A percentile compares a stretch with the other conserved stretches of the same genome.
Conservation (phyloP, 2,797 vertebrate species). For the Acanthurus leucopareius region DNA sequence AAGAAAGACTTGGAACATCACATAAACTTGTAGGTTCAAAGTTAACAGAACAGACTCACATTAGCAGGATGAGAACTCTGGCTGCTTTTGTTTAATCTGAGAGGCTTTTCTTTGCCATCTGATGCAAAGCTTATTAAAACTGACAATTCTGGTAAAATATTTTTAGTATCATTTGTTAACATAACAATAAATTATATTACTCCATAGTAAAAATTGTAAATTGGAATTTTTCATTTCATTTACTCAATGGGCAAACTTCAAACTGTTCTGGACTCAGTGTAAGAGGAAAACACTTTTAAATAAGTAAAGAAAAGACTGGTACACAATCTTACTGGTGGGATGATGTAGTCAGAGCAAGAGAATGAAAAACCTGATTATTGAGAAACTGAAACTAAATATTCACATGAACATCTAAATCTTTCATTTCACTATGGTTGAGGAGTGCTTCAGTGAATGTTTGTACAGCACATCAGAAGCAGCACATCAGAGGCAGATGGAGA, state of each 20-base stretch:
- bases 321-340: neutral
- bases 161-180: neutral
- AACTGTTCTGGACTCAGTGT: neutral
- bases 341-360: slow-evolving; percentile 3
- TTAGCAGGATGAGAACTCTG: neutral
- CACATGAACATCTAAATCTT: neutral
- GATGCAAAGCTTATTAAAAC: neutral
- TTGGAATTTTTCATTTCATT: neutral
- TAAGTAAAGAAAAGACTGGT: neutral
- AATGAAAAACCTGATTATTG: neutral
- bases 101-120: slow-evolving; percentile 2
- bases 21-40: neutral
- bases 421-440: neutral
- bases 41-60: neutral
- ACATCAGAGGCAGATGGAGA: neutral
- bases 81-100: slow-evolving; percentile 12
- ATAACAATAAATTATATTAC: neutral
- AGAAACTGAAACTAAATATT: neutral
- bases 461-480: neutral
- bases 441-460: neutral
- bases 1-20: slow-evolving; percentile 3
- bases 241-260: neutral
- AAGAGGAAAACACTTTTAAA: neutral
- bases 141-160: slow-evolving; percentile 1
- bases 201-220: neutral